Percentiles rank a stretch among this genome's conserved stretches.
phyloP scores from a whole-genome alignment of 2,797 vertebrate genomes.

The Notolabrus celidotus region DNA sequence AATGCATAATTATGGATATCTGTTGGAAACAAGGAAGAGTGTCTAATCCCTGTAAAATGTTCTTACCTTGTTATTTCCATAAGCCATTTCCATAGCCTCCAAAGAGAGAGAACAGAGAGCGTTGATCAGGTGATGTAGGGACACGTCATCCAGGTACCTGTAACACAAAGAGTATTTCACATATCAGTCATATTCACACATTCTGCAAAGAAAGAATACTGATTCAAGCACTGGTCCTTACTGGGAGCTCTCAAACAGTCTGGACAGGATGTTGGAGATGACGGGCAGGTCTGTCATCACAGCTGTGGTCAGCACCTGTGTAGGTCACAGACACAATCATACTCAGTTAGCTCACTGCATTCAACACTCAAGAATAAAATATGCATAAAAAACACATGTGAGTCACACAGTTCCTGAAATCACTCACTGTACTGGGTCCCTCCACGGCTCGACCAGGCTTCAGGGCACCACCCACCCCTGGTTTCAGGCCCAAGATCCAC shows the following conservation, averaged over 20 bases:
- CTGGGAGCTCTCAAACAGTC: constrained; percentile 99
- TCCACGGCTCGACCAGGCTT: constrained; percentile 97
- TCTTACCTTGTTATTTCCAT: constrained; percentile 97
- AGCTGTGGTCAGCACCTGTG: constrained; percentile 96
- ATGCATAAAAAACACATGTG: background rate
- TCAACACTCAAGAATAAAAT: background rate
- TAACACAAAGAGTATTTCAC: constrained; percentile 45
- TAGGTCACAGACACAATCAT: constrained; percentile 40
- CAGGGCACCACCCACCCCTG: constrained; percentile 93
- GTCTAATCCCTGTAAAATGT: too few species aligned
- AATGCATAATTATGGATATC: too few species aligned
- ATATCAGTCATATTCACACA: background rate
- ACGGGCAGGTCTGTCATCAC: constrained; percentile 98
- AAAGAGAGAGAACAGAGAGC: constrained; percentile 97
- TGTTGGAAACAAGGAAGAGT: too few species aligned
- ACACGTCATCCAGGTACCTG: constrained; percentile 98
- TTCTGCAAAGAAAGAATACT: background rate
- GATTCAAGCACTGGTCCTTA: constrained; percentile 77
- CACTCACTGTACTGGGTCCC: constrained; percentile 96
- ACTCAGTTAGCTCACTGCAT: background rate
- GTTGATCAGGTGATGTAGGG: constrained; percentile 98
- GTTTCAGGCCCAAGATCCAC: constrained; percentile 98
- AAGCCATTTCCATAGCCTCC: constrained; percentile 99
- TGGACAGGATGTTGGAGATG: constrained; percentile 97
- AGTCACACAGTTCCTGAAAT: background rate